Conservation (phyloP, 1,140 invertebrate species). For the Dendrolimus kikuchii region DNA sequence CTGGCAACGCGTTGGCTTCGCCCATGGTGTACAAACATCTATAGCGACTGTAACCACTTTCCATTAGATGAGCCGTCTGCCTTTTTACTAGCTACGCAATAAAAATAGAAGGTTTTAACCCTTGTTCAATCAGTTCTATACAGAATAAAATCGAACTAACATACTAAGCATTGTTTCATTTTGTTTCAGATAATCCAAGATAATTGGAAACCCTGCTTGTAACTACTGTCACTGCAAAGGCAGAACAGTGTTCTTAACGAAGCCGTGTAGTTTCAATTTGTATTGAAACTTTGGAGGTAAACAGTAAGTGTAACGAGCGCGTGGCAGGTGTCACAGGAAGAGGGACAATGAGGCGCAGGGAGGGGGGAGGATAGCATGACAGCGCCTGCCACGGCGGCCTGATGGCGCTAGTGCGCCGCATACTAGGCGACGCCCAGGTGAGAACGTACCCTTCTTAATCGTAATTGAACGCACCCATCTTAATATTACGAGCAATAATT, state of each 20-base stretch:
- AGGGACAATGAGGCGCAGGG: slow-evolving; percentile 37
- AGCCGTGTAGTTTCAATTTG: slow-evolving; percentile 34
- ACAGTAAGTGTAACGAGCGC: slow-evolving; percentile 15
- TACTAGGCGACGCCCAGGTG: slow-evolving; percentile 61
- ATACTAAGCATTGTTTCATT: background rate
- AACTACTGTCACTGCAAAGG: slow-evolving; percentile 3
- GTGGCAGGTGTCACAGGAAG: slow-evolving; percentile 22
- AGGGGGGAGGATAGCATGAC: slow-evolving; percentile 64
- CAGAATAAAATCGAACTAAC: too few species aligned
- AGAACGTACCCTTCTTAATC: too few species aligned
- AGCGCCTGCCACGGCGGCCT: slow-evolving; percentile 60
- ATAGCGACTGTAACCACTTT: too few species aligned
- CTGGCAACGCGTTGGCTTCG: too few species aligned
- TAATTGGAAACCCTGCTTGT: background rate
- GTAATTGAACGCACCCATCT: too few species aligned
- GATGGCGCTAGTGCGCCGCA: slow-evolving; percentile 72
- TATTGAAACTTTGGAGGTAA: slow-evolving; percentile 22
- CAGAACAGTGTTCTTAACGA: slow-evolving; percentile 13
- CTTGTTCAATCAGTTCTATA: too few species aligned
- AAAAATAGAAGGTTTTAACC: too few species aligned
- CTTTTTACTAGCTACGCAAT: too few species aligned
- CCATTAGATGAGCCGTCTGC: too few species aligned
- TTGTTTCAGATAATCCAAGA: slow-evolving; percentile 21
- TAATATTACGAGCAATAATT: too few species aligned
- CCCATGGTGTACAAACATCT: too few species aligned